Evolutionary conservation across 2,113 vertebrate genomes (phyloP).

Genomic region (Phyllostomus hastatus): DNA sequence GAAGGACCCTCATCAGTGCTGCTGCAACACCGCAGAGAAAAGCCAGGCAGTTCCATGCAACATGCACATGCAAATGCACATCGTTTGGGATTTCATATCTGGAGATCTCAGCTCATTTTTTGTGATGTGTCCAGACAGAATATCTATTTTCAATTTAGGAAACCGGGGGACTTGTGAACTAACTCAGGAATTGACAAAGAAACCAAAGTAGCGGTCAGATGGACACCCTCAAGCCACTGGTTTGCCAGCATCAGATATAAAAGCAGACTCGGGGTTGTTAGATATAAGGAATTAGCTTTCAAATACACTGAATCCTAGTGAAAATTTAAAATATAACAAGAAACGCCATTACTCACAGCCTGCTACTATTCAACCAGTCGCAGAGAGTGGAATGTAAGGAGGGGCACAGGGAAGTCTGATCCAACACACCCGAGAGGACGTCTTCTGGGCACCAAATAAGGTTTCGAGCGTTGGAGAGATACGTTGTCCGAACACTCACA

Average conservation of each 20-base stretch:
- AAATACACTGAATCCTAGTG: neutral
- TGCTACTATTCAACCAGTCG: neutral
- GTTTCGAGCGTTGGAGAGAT: neutral
- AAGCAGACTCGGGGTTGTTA: neutral
- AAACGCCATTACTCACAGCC: neutral
- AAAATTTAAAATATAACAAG: neutral
- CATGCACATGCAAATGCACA: neutral
- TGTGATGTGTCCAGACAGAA: neutral
- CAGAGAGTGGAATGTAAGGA: neutral
- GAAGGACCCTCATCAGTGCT: neutral
- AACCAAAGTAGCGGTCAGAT: neutral
- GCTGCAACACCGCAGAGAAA: neutral
- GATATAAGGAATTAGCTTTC: neutral
- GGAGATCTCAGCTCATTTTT: neutral
- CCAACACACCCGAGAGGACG: neutral
- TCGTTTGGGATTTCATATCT: neutral
- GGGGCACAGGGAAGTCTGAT: neutral
- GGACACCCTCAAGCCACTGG: neutral
- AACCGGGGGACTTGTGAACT: neutral
- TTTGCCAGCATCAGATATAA: neutral
- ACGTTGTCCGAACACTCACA: neutral
- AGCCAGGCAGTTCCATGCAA: neutral
- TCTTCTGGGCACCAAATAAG: neutral
- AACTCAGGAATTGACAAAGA: constrained; percentile 4
- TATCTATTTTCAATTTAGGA: neutral